Evolutionary conservation across 2,113 vertebrate genomes (phyloP).

Genomic region (Ploceus nigricollis): DNA sequence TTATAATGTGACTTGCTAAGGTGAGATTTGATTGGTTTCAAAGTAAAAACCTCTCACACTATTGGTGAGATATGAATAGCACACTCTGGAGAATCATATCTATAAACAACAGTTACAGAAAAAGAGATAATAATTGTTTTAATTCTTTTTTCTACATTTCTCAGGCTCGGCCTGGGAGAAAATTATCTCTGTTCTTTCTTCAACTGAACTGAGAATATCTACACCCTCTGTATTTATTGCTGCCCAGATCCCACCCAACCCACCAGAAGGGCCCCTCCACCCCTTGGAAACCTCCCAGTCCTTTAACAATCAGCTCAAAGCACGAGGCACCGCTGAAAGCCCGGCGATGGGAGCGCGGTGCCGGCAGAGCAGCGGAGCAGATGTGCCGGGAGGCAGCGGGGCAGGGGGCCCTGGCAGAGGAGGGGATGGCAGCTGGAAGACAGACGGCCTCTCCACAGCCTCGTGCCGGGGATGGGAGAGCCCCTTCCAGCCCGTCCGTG

Average conservation of each 20-base stretch:
- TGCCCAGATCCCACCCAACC: background rate
- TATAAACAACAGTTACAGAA: too few species aligned
- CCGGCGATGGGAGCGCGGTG: fast-evolving
- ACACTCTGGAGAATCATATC: too few species aligned
- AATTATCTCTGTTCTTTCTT: too few species aligned
- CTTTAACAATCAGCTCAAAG: background rate
- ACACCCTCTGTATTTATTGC: background rate
- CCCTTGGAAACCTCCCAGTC: background rate
- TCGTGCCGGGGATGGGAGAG: fast-evolving
- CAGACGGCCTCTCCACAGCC: background rate
- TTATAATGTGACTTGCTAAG: too few species aligned
- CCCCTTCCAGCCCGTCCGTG: background rate
- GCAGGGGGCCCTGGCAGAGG: background rate
- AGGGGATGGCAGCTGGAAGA: conserved; percentile 23
- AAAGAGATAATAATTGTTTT: too few species aligned
- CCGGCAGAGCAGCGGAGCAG: fast-evolving
- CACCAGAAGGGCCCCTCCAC: background rate
- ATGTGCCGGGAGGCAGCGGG: background rate
- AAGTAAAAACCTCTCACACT: too few species aligned
- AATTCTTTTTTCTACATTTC: too few species aligned
- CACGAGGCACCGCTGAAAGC: fast-evolving
- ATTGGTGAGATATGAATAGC: too few species aligned
- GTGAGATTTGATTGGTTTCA: too few species aligned
- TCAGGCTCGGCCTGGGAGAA: too few species aligned
- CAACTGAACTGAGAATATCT: too few species aligned